Evolutionary conservation across 2,888 invertebrate species (phyloP).

Genomic region (Diloba caeruleocephala): DNA sequence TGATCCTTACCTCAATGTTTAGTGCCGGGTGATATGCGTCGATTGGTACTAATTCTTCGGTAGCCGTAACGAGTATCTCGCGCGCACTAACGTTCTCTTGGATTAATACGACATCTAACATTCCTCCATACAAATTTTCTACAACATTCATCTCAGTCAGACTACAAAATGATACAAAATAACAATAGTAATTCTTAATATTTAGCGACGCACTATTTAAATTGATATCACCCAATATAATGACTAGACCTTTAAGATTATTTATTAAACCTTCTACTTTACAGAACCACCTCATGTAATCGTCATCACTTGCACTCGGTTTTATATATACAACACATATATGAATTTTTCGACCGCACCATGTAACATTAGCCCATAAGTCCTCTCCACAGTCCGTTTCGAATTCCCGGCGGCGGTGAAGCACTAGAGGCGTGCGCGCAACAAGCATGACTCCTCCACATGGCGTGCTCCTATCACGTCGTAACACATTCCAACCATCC

Average conservation of each 20-base stretch:
- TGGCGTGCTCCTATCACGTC: neutral
- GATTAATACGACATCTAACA: neutral
- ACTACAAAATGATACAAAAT: neutral
- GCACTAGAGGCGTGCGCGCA: neutral
- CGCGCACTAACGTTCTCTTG: neutral
- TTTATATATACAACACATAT: neutral
- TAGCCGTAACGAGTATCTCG: neutral
- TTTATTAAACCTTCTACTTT: neutral
- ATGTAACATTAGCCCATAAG: neutral
- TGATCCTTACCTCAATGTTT: too few relatives aligned
- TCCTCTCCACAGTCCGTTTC: neutral
- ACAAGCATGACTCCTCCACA: neutral
- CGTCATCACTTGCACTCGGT: neutral
- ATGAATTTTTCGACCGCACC: neutral
- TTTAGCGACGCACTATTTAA: neutral
- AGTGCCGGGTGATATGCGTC: too few relatives aligned
- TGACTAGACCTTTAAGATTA: neutral
- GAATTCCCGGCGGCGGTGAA: neutral
- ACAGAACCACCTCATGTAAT: neutral
- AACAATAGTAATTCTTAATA: neutral
- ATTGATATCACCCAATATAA: neutral
- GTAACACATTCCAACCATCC: neutral
- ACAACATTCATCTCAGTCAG: neutral
- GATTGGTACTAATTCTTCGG: neutral
- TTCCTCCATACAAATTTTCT: neutral